Conservation (phyloP, 2,113 vertebrate species). For the Podarcis muralis region DNA sequence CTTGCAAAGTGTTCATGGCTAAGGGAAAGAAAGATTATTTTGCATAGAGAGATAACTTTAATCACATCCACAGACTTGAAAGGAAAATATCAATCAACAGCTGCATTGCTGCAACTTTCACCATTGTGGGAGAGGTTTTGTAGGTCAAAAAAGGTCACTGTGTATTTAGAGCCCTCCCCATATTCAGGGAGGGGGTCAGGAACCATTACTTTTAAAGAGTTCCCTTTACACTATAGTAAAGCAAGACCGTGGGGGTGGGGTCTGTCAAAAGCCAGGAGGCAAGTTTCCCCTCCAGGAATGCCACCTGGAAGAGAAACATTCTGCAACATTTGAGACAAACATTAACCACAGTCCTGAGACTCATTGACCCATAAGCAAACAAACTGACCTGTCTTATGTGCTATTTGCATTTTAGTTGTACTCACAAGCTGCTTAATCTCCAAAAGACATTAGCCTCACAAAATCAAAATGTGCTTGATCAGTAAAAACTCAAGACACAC, state of each 20-base stretch:
- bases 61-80: background rate
- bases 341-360: background rate
- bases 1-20: background rate
- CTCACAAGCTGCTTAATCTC: background rate
- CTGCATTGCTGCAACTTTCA: background rate
- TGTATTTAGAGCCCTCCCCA: background rate
- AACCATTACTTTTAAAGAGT: background rate
- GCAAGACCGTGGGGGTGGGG: background rate
- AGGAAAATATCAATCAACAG: background rate
- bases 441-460: background rate
- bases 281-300: background rate
- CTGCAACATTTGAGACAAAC: background rate
- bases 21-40: background rate
- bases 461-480: background rate
- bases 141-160: background rate
- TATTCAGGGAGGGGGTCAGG: background rate
- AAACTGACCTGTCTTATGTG: background rate
- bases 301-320: background rate
- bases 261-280: background rate
- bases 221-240: background rate
- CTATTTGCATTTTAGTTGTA: background rate
- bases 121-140: background rate
- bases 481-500: background rate
- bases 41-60: background rate
- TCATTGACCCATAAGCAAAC: background rate